Conservation (phyloP, 1,140 invertebrate genomes). For the Panagrolaimus sp. region DNA sequence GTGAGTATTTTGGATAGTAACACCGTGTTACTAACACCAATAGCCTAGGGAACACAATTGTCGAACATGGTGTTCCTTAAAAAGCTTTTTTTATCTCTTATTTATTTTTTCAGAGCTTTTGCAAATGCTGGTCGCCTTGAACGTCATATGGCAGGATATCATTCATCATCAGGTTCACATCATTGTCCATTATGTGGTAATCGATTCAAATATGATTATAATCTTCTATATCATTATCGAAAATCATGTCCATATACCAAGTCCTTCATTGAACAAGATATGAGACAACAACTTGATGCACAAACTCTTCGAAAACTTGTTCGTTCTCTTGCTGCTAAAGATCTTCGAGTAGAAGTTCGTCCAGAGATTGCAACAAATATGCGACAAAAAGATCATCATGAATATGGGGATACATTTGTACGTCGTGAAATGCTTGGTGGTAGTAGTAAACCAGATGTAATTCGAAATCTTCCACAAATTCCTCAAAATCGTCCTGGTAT, state of each 20-base stretch:
- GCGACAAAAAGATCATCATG: neutral
- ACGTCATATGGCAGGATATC: constrained; percentile 48
- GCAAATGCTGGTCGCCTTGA: constrained; percentile 30
- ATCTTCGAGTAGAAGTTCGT: neutral
- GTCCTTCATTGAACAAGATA: constrained; percentile 41
- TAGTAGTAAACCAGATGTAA: neutral
- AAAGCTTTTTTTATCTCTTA: constrained; percentile 8
- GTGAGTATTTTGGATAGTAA: constrained; percentile 13
- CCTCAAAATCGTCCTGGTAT: constrained; percentile 2
- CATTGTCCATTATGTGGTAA: constrained; percentile 53
- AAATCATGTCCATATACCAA: constrained; percentile 47
- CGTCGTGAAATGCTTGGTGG: neutral
- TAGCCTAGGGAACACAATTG: no score
- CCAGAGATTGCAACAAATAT: neutral
- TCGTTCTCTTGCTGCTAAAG: neutral
- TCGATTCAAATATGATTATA: constrained; percentile 56
- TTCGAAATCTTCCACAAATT: constrained; percentile 1
- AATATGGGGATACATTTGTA: neutral
- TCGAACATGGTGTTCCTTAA: no score
- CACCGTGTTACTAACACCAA: no score
- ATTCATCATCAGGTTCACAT: constrained; percentile 44
- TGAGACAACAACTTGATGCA: constrained; percentile 40
- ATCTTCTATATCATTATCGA: constrained; percentile 53
- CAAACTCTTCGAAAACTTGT: constrained; percentile 1
- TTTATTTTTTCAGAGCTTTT: constrained; percentile 29